These are phyloP conservation scores for Atta cephalotes DNA, from an alignment of 1,140 invertebrate genomes.

Conservation along the genomic window DNA sequence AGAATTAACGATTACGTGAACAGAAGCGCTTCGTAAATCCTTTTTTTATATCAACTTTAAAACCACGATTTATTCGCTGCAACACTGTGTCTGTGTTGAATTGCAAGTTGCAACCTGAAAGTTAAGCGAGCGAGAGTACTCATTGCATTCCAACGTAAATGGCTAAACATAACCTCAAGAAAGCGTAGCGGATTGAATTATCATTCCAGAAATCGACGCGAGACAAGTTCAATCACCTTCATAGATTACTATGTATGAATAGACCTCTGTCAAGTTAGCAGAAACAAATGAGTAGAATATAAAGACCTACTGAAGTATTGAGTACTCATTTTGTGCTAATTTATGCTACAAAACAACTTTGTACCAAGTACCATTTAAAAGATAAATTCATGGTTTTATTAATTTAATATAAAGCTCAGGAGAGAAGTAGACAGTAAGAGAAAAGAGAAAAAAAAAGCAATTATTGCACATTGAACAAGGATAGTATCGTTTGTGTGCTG, in stretches of 20 bases:
- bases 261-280: background rate
- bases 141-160: constrained; percentile 60
- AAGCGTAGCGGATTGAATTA: constrained; percentile 57
- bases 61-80: background rate
- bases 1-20: background rate
- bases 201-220: constrained; percentile 53
- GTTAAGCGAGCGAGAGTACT: constrained; percentile 59
- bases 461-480: too few species aligned
- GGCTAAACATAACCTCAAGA: constrained; percentile 50
- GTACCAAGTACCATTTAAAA: too few species aligned
- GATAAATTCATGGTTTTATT: too few species aligned
- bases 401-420: too few species aligned
- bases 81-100: constrained; percentile 38
- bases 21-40: constrained; percentile 15
- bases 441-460: too few species aligned
- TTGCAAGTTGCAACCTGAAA: constrained; percentile 48
- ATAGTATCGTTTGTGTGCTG: too few species aligned
- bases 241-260: background rate
- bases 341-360: too few species aligned
- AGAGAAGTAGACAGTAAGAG: too few species aligned
- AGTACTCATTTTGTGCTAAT: too few species aligned
- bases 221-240: constrained; percentile 49
- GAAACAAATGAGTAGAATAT: too few species aligned
- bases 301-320: too few species aligned
- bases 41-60: background rate